Percentiles rank a stretch among this genome's conserved stretches.
phyloP scores from a whole-genome alignment of 2,888 invertebrate genomes.

The Reticulitermes lucifugus region DNA sequence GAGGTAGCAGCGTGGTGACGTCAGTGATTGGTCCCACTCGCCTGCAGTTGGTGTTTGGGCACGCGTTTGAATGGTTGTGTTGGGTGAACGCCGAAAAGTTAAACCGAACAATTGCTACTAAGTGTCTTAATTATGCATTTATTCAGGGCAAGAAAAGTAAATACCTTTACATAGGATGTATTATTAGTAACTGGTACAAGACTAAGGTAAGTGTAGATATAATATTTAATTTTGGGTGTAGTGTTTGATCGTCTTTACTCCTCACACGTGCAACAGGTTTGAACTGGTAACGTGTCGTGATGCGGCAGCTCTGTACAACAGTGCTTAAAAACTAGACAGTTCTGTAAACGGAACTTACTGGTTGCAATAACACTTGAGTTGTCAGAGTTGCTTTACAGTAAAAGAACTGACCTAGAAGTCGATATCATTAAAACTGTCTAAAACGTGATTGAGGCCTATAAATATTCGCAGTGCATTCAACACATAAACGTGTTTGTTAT shows the following conservation, averaged over 20 bases:
- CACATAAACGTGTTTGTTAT: no score
- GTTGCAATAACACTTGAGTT: no score
- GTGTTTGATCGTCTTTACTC: not conserved
- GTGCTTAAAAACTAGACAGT: no score
- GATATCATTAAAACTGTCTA: no score
- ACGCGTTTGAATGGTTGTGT: slow-evolving; percentile 12
- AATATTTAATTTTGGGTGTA: not conserved
- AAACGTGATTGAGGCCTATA: no score
- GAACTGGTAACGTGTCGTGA: no score
- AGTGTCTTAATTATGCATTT: not conserved
- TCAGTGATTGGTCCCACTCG: not conserved
- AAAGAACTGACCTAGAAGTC: no score
- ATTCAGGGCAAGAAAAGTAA: not conserved
- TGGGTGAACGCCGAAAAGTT: slow-evolving; percentile 24
- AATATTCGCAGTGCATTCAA: no score
- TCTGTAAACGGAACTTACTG: no score
- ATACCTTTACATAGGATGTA: not conserved
- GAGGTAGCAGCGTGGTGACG: not conserved
- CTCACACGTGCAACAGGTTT: not conserved
- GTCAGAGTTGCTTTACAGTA: no score
- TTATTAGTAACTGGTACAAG: not conserved
- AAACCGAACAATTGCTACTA: not conserved
- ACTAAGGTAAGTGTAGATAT: not conserved
- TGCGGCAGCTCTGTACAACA: no score
- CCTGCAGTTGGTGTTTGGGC: slow-evolving; percentile 11